Percentiles rank a stretch among this genome's conserved stretches.
phyloP scores from a whole-genome alignment of 2,888 invertebrate genomes.

The Rotaria macrura region DNA sequence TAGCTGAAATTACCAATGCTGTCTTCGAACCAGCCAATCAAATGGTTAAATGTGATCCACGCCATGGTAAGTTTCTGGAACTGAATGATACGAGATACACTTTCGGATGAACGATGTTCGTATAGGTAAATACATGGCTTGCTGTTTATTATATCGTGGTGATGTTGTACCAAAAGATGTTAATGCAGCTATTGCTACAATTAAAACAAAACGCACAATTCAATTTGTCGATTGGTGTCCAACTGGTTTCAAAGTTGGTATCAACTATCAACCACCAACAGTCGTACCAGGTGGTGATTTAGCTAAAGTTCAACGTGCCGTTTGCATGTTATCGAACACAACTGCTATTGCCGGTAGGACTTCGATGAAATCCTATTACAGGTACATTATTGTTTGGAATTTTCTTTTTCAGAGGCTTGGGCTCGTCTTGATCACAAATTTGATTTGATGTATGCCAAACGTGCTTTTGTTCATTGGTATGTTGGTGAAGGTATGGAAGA shows the following conservation, averaged over 20 bases:
- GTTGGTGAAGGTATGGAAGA: conserved; percentile 38
- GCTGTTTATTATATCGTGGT: conserved; percentile 40
- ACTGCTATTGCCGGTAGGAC: conserved; percentile 48
- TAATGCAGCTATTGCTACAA: conserved; percentile 42
- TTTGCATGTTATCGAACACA: conserved; percentile 51
- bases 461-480: conserved; percentile 38
- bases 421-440: conserved; percentile 37
- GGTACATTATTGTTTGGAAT: not conserved
- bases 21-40: conserved; percentile 45
- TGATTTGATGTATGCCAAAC: conserved; percentile 37
- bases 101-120: not conserved
- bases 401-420: conserved; percentile 34
- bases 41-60: conserved; percentile 48
- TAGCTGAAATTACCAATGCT: conserved; percentile 44
- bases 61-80: conserved; percentile 40
- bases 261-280: conserved; percentile 63
- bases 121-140: conserved; percentile 46
- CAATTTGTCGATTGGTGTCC: conserved; percentile 41
- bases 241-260: conserved; percentile 54
- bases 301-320: conserved; percentile 52
- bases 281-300: conserved; percentile 89
- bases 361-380: too few relatives aligned
- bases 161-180: conserved; percentile 41
- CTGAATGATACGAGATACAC: too few relatives aligned
- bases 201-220: conserved; percentile 46